Evolutionary conservation across 2,888 invertebrate genomes (phyloP).

Genomic region (Agrilus cyanescens): DNA sequence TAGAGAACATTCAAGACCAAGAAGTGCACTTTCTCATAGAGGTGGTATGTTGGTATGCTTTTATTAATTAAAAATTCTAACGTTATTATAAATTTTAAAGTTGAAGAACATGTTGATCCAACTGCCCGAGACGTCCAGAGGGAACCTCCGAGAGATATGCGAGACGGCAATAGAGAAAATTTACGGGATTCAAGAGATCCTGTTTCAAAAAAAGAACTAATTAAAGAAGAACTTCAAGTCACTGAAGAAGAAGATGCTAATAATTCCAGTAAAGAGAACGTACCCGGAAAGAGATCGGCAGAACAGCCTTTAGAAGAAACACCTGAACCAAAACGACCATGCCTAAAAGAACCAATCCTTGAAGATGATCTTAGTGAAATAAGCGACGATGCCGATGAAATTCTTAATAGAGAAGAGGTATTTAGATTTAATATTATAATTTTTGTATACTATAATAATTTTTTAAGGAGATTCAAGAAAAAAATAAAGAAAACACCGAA

Average conservation of each 20-base stretch:
- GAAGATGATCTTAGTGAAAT: slow-evolving; percentile 74
- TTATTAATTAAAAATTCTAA: neutral
- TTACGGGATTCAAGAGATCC: slow-evolving; percentile 9
- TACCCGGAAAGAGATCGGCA: slow-evolving; percentile 24
- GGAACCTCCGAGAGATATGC: no score
- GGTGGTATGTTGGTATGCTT: slow-evolving; percentile 19
- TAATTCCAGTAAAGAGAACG: slow-evolving; percentile 18
- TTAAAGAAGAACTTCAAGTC: neutral
- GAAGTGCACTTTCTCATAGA: slow-evolving; percentile 34
- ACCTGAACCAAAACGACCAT: slow-evolving; percentile 37
- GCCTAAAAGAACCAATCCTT: slow-evolving; percentile 35
- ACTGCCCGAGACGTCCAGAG: no score
- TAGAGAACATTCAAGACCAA: slow-evolving; percentile 36
- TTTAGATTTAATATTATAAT: neutral
- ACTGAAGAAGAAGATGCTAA: neutral
- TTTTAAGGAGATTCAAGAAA: slow-evolving; percentile 21
- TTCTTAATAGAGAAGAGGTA: slow-evolving; percentile 65
- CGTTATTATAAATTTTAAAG: no score
- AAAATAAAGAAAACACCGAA: slow-evolving; percentile 6
- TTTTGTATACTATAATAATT: neutral
- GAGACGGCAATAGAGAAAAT: no score
- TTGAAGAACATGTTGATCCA: no score
- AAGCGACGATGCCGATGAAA: slow-evolving; percentile 81
- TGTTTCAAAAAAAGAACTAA: slow-evolving; percentile 5
- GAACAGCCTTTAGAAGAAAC: slow-evolving; percentile 33